A percentile compares a stretch with the other conserved stretches of the same genome.
Conservation (phyloP, 2,888 invertebrate genomes). For the Drosophila cognata region DNA sequence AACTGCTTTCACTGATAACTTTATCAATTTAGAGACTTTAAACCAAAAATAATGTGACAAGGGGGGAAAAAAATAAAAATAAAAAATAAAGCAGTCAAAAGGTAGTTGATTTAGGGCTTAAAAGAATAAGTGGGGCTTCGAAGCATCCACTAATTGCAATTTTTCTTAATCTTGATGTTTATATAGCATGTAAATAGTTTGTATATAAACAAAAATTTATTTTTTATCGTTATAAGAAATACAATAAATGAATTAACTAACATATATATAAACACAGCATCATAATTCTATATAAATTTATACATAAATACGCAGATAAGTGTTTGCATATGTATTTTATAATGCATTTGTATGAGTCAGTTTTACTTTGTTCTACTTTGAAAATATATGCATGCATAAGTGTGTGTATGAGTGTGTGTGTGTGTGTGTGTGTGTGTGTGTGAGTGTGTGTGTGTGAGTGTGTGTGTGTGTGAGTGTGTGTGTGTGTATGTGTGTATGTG, state of each 20-base stretch:
- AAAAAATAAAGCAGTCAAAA: neutral
- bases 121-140: neutral
- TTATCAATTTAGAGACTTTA: neutral
- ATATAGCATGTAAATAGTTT: neutral
- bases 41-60: slow-evolving; percentile 2
- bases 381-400: slow-evolving; percentile 3
- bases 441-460: neutral
- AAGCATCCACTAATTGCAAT: neutral
- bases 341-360: slow-evolving; percentile 29
- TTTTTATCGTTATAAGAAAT: neutral
- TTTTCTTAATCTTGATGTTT: neutral
- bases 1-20: slow-evolving; percentile 19
- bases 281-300: slow-evolving; percentile 15
- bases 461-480: neutral
- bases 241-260: neutral
- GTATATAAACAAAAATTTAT: neutral
- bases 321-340: slow-evolving; percentile 12
- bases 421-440: neutral
- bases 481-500: neutral
- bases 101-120: neutral
- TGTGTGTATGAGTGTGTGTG: fast-evolving
- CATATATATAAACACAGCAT: neutral
- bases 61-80: neutral
- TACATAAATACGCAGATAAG: slow-evolving; percentile 6
- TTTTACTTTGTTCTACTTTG: slow-evolving; percentile 20